phyloP scores from a whole-genome alignment of 2,113 vertebrate species.

The Mesocricetus auratus region DNA sequence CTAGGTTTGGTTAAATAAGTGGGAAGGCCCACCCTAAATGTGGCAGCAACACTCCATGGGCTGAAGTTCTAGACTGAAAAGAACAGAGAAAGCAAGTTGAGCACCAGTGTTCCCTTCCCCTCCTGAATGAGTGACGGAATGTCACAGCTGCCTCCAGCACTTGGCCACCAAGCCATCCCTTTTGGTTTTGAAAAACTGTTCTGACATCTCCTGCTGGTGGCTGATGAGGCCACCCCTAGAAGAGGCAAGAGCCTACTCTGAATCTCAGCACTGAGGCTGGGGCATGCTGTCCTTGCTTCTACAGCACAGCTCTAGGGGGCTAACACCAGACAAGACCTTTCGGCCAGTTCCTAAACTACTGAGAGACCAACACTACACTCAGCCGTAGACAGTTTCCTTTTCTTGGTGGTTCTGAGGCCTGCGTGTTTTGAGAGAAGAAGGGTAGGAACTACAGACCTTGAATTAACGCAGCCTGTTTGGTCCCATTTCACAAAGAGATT shows the following conservation, averaged over 20 bases:
- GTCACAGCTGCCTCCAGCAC: not conserved
- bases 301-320: too few species aligned
- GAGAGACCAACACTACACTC: not conserved
- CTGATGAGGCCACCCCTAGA: not conserved
- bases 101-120: too few species aligned
- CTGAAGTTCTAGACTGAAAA: not conserved
- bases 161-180: not conserved
- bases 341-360: not conserved
- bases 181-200: not conserved
- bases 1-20: not conserved
- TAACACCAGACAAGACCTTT: not conserved
- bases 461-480: not conserved
- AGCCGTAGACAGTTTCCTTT: not conserved
- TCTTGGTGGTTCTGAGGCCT: not conserved
- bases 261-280: fast-evolving
- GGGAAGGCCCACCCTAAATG: not conserved
- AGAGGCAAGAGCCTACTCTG: not conserved
- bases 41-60: fast-evolving
- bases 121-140: not conserved
- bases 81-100: not conserved
- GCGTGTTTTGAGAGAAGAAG: not conserved
- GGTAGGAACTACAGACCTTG: not conserved
- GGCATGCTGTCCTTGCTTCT: fast-evolving
- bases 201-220: not conserved
- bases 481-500: not conserved